Conservation (phyloP, 2,113 vertebrate species). For the Sylvia atricapilla region DNA sequence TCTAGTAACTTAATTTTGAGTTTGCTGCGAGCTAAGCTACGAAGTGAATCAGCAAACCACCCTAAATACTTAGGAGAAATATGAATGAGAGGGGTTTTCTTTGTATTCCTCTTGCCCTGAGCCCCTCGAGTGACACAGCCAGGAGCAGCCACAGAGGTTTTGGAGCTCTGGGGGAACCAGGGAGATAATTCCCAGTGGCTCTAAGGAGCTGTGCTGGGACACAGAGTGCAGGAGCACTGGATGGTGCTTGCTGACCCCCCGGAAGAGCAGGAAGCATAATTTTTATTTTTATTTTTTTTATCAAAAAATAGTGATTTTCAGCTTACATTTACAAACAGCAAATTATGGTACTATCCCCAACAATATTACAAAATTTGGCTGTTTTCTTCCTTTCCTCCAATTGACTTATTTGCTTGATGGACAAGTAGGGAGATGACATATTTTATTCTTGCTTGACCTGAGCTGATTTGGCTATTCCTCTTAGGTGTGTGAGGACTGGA, state of each 20-base stretch:
- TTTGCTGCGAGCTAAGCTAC: conserved; percentile 10
- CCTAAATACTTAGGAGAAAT: background rate
- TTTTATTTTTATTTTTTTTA: background rate
- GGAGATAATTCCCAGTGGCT: background rate
- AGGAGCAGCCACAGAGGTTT: background rate
- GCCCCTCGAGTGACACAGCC: background rate
- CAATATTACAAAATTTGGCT: background rate
- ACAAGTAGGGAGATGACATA: background rate
- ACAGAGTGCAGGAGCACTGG: background rate
- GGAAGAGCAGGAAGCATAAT: background rate
- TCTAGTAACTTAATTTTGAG: conserved; percentile 59
- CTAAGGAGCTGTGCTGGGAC: background rate
- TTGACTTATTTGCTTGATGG: background rate
- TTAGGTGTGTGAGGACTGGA: background rate
- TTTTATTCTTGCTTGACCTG: background rate
- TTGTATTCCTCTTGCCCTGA: background rate
- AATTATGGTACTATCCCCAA: background rate
- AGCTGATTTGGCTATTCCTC: background rate
- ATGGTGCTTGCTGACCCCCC: background rate
- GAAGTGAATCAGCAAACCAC: conserved; percentile 58
- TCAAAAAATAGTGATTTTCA: background rate
- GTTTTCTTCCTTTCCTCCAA: background rate
- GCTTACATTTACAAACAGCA: background rate
- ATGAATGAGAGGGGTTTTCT: background rate
- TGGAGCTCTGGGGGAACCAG: rapidly evolving